These are phyloP conservation scores for Melipona quadrifasciata DNA, from an alignment of 1,140 invertebrate species.

Conservation along the genomic window DNA sequence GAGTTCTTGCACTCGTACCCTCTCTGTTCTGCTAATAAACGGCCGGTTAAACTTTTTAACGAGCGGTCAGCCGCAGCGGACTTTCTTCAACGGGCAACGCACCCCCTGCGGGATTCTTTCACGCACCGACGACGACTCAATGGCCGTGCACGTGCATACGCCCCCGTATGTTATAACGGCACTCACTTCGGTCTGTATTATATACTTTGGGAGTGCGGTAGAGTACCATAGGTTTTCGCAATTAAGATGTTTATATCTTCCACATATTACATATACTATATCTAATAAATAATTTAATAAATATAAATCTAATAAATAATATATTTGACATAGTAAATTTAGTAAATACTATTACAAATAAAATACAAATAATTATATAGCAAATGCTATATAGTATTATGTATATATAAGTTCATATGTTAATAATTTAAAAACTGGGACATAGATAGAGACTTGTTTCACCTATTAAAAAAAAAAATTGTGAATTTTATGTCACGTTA, in stretches of 20 bases:
- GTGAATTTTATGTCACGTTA: too few relatives aligned
- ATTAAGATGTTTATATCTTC: background rate
- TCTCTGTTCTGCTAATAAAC: constrained; percentile 58
- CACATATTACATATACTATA: too few relatives aligned
- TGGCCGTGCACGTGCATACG: constrained; percentile 51
- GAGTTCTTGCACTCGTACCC: background rate
- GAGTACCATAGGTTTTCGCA: background rate
- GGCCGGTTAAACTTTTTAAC: constrained; percentile 70
- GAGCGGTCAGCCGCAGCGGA: constrained; percentile 62
- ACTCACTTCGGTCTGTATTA: constrained; percentile 33
- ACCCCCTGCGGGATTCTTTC: constrained; percentile 58
- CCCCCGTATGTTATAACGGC: constrained; percentile 47
- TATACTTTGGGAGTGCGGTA: background rate
- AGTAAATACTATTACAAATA: too few relatives aligned
- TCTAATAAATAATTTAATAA: too few relatives aligned
- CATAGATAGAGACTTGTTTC: too few relatives aligned
- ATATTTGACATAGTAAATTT: too few relatives aligned
- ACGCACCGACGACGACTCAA: constrained; percentile 56
- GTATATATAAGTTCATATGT: too few relatives aligned
- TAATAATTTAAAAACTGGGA: too few relatives aligned
- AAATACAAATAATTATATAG: too few relatives aligned
- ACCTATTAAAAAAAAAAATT: too few relatives aligned
- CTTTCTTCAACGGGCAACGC: constrained; percentile 51
- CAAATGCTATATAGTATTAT: too few relatives aligned
- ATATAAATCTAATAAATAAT: too few relatives aligned